Conservation (phyloP, 2,113 vertebrate species). For the Pluvialis apricaria region DNA sequence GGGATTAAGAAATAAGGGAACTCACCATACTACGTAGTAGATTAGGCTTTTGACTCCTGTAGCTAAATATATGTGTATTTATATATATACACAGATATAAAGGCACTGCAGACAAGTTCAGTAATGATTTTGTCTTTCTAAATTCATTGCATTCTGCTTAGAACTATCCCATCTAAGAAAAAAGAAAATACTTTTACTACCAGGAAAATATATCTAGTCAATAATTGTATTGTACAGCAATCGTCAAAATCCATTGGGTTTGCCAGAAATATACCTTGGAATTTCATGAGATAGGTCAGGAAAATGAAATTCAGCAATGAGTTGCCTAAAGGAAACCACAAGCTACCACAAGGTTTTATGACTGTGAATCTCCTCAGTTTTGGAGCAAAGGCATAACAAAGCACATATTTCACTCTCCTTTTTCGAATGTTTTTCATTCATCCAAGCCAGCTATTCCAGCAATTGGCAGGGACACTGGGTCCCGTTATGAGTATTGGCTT, state of each 20-base stretch:
- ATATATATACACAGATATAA: background rate
- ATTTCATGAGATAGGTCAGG: background rate
- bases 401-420: background rate
- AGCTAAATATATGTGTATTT: background rate
- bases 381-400: background rate
- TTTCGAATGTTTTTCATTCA: background rate
- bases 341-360: background rate
- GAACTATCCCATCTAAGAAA: background rate
- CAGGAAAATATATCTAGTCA: background rate
- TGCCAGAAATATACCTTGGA: background rate
- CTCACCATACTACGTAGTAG: background rate
- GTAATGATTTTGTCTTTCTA: background rate
- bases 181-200: background rate
- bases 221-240: background rate
- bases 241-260: background rate
- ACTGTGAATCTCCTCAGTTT: background rate
- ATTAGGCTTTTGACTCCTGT: background rate
- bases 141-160: background rate
- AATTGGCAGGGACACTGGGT: background rate
- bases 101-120: background rate
- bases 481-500: background rate
- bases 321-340: background rate
- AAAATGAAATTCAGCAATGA: background rate
- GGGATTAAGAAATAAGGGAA: background rate
- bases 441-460: background rate